Conservation (phyloP, 2,888 invertebrate species). For the Panorpa germanica region DNA sequence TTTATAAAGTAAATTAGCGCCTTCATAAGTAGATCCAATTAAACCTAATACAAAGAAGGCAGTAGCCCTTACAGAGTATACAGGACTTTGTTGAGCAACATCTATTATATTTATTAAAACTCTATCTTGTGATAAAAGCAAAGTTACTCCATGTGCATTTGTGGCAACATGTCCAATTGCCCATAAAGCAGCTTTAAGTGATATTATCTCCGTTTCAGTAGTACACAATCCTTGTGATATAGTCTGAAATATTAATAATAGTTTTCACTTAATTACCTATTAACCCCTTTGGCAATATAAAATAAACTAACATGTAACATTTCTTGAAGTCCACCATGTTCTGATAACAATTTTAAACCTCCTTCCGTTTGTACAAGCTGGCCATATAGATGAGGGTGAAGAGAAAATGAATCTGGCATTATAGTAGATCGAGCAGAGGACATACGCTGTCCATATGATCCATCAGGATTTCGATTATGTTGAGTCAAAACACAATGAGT, state of each 20-base stretch:
- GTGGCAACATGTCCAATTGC: constrained; percentile 68
- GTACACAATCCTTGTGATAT: constrained; percentile 30
- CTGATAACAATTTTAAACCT: constrained; percentile 33
- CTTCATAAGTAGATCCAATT: constrained; percentile 64
- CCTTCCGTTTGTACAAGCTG: constrained; percentile 54
- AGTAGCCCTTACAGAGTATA: constrained; percentile 78
- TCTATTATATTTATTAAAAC: constrained; percentile 29
- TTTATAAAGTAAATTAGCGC: constrained; percentile 59
- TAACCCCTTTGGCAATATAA: constrained; percentile 10
- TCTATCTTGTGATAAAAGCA: constrained; percentile 13
- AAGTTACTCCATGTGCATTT: constrained; percentile 45
- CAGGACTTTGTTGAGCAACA: constrained; percentile 59
- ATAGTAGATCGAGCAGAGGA: constrained; percentile 36
- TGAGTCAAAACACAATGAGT: constrained; percentile 75
- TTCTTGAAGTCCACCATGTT: constrained; percentile 28
- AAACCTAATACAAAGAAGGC: constrained; percentile 78
- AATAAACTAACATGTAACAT: constrained; percentile 24
- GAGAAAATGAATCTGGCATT: constrained; percentile 25
- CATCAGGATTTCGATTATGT: constrained; percentile 62
- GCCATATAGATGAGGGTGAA: constrained; percentile 68
- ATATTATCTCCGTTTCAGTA: constrained; percentile 49
- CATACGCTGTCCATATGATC: constrained; percentile 48
- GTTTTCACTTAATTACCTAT: constrained; percentile 20
- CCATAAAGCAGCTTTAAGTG: constrained; percentile 81
- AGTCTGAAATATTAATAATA: constrained; percentile 18